Evolutionary conservation across 2,888 invertebrate species (phyloP).

Genomic region (Eupithecia tripunctaria): DNA sequence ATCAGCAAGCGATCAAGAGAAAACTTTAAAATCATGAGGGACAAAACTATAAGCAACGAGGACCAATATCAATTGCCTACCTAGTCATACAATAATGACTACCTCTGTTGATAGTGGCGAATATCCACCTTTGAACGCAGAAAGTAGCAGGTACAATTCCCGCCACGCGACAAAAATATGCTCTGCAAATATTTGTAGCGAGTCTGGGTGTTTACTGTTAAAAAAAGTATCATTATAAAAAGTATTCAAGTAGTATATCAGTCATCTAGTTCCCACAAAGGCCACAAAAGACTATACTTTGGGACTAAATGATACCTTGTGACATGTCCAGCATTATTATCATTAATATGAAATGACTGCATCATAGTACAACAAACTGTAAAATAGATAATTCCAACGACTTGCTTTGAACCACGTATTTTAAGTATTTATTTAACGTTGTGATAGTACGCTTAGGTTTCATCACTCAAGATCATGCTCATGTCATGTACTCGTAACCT

Average conservation of each 20-base stretch:
- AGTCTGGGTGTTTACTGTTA: background rate
- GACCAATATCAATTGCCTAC: background rate
- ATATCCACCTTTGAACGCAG: background rate
- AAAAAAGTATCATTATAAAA: background rate
- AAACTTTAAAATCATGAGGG: background rate
- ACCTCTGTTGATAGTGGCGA: background rate
- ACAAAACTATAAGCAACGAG: background rate
- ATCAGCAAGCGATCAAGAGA: background rate
- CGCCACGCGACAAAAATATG: background rate
- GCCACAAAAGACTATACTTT: background rate
- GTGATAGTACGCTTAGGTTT: slow-evolving; percentile 27
- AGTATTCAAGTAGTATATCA: background rate
- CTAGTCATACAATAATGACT: background rate
- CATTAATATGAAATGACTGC: background rate
- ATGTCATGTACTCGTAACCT: too few relatives aligned
- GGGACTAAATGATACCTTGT: background rate
- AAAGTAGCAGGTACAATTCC: background rate
- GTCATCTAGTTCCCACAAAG: background rate
- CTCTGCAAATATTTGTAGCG: background rate
- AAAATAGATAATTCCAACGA: background rate
- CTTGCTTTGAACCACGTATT: background rate
- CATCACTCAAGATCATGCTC: slow-evolving; percentile 9
- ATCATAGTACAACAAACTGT: slow-evolving; percentile 10
- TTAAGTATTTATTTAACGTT: slow-evolving; percentile 27
- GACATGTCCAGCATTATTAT: background rate